Conservation (phyloP, 37 sponge, comb jelly and placozoan species). For the Halichondria panicea region DNA sequence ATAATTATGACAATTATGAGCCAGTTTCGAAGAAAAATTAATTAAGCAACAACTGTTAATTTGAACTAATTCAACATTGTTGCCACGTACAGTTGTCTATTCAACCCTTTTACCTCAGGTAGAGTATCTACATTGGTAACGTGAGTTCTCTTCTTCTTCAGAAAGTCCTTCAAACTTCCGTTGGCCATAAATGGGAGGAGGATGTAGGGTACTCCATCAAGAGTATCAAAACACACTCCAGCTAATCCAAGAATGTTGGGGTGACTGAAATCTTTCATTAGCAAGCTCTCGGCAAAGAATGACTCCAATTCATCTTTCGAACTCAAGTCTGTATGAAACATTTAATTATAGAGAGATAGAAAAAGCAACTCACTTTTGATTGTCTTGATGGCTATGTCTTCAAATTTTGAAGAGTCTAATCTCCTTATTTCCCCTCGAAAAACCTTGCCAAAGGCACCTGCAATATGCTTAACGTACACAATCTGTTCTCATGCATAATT, state of each 20-base stretch:
- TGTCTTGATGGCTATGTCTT: slow-evolving; percentile 27
- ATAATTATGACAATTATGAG: too few relatives aligned
- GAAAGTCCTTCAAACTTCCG: slow-evolving; percentile 22
- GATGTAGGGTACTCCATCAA: slow-evolving; percentile 22
- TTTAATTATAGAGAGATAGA: not conserved
- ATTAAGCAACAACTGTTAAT: too few relatives aligned
- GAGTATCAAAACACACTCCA: slow-evolving; percentile 32
- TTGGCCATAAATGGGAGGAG: slow-evolving; percentile 36
- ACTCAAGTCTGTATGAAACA: not conserved
- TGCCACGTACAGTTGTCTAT: not conserved
- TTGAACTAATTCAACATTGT: too few relatives aligned
- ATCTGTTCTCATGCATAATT: not conserved
- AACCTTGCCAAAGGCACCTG: not conserved
- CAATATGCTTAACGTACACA: not conserved
- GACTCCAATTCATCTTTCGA: slow-evolving; percentile 1
- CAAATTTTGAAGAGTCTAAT: too few relatives aligned
- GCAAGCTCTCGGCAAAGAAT: slow-evolving; percentile 28
- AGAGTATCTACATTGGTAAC: slow-evolving; percentile 1
- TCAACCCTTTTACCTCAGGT: slow-evolving; percentile 34
- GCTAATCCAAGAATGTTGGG: slow-evolving; percentile 23
- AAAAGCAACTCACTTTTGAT: slow-evolving; percentile 14
- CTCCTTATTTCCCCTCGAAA: not conserved
- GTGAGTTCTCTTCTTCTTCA: slow-evolving; percentile 7
- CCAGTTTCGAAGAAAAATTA: too few relatives aligned
- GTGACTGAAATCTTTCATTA: slow-evolving; percentile 24